phyloP scores from a whole-genome alignment of 2,113 vertebrate species.

The Sorex fumeus region DNA sequence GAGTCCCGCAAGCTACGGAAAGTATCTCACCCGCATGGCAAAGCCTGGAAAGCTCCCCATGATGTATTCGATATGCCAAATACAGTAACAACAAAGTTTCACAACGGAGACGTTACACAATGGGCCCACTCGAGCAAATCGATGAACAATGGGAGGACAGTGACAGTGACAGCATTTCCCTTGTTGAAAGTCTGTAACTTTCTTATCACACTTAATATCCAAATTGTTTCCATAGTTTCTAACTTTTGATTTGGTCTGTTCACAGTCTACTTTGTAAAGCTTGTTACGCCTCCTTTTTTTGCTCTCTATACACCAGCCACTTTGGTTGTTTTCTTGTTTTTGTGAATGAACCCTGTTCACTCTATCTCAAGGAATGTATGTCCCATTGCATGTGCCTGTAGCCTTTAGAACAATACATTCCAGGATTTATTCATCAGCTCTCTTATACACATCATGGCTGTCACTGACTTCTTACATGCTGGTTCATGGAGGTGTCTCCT shows the following conservation, averaged over 20 bases:
- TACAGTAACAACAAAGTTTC: too few species aligned
- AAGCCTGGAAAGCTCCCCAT: too few species aligned
- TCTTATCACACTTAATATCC: constrained; percentile 9
- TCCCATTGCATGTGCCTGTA: neutral
- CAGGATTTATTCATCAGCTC: neutral
- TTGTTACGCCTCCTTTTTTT: neutral
- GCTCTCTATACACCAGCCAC: neutral
- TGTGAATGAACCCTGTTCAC: neutral
- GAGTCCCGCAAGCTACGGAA: too few species aligned
- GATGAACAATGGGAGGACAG: too few species aligned
- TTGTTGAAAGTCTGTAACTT: neutral
- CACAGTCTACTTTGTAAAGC: neutral
- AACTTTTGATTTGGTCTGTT: neutral
- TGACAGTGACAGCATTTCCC: too few species aligned
- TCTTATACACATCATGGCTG: neutral
- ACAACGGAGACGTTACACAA: too few species aligned
- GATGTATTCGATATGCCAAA: too few species aligned
- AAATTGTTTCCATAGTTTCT: neutral
- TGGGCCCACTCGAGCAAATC: too few species aligned
- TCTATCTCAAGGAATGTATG: neutral
- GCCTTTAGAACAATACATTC: neutral
- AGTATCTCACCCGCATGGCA: too few species aligned
- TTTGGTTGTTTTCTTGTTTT: neutral
- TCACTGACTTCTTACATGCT: neutral
- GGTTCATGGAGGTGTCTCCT: constrained; percentile 1